These are phyloP conservation scores for Ruditapes philippinarum DNA, from an alignment of 1,140 invertebrate genomes.

Conservation along the genomic window DNA sequence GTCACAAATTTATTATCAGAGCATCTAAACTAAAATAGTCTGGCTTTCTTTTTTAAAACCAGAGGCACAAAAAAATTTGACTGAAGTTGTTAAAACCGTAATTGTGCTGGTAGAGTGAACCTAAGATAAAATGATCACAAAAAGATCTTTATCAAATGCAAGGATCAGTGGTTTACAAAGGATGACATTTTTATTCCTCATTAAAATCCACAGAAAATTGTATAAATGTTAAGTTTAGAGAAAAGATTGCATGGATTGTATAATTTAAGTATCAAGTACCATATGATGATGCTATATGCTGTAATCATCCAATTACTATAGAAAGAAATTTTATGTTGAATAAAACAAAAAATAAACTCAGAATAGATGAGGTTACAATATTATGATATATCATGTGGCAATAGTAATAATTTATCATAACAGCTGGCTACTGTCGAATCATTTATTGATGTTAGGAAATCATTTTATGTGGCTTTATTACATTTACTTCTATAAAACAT, in stretches of 20 bases:
- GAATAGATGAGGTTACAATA: background rate
- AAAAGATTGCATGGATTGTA: background rate
- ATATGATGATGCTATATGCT: background rate
- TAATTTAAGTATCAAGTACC: slow-evolving; percentile 42
- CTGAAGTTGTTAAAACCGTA: slow-evolving; percentile 19
- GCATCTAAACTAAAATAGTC: slow-evolving; percentile 34
- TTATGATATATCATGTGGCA: background rate
- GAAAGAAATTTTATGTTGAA: background rate
- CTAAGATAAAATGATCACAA: slow-evolving; percentile 21
- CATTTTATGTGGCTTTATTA: no score
- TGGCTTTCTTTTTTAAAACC: background rate
- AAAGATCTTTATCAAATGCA: slow-evolving; percentile 26
- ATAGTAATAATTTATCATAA: no score
- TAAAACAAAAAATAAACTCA: no score
- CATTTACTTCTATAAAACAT: no score
- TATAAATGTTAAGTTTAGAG: slow-evolving; percentile 18
- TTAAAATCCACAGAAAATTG: slow-evolving; percentile 28
- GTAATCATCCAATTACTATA: background rate
- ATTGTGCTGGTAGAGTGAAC: slow-evolving; percentile 16
- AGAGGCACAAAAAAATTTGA: slow-evolving; percentile 7
- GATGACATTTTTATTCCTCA: slow-evolving; percentile 43
- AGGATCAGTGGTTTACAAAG: slow-evolving; percentile 22
- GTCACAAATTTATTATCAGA: slow-evolving; percentile 46
- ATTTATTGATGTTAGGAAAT: no score
- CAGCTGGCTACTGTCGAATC: no score